Base-by-base conservation (phyloP, 2,888 invertebrate genomes). In the Lasioglossum pauxillum region DNA sequence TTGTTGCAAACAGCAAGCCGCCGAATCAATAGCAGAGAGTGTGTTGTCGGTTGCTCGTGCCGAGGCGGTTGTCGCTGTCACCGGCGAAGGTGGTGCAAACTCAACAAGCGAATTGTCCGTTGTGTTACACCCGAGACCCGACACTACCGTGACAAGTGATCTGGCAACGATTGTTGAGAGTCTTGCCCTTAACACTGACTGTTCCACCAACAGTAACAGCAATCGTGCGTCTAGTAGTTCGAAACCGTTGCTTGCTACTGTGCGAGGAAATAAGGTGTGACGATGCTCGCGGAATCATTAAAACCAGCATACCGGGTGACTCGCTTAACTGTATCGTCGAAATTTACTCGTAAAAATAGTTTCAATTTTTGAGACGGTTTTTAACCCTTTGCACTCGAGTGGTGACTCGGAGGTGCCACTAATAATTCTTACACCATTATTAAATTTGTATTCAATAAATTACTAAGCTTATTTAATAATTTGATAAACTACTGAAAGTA, bases 121-220 rank as follows among this genome's bases (percentile, higher is more conserved):
- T 57, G 96, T 96, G 12, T 96, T 96, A 35, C 96, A 96, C 94
- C 96, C 96, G 12, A 94, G 97, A 88, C 95, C 97, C 8, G 97
- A 97, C 92, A 96, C 96, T 41, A 92, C 94, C n/a, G 96, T 96
- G 57, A 95, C 96, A 12, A 96, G 96, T 90, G 98, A 98, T 96
- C 96, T 98, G 91, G 98, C 98, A 5, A 98, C 98, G 53, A 98
- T 98, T 92, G 98, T 98, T 19, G 98, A 98, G 95, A 98, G 97
- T 87, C 95, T 98, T 74, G 97, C 98, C 0, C 96, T 98, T 64
- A 95, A 95, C 86, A 95, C 95, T 57, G 95, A 95, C 83, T 94
- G 94, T 75, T 88, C 94, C 19, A 97, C 97, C 46, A 96, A 96
- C 90, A 96, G 96, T 91, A 96, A 96, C 92, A 96, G 96, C 92